Conservation (phyloP, 2,113 vertebrate genomes). For the Perca fluviatilis region DNA sequence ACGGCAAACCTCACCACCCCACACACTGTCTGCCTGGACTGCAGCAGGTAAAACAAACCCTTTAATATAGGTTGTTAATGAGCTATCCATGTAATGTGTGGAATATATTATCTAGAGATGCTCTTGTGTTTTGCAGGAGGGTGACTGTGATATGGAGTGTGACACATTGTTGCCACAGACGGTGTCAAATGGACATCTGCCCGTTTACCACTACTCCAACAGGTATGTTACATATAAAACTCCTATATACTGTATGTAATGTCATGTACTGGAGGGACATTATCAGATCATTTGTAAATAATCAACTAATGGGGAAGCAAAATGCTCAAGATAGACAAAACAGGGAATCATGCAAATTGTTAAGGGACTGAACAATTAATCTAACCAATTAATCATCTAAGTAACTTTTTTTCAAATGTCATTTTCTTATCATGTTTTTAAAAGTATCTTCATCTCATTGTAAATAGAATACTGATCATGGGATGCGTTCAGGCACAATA, state of each 20-base stretch:
- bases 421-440: neutral
- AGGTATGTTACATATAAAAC: conserved; percentile 78
- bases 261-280: no score
- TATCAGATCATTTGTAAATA: neutral
- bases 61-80: neutral
- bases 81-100: neutral
- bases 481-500: neutral
- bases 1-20: conserved; percentile 81
- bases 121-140: conserved; percentile 69
- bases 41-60: conserved; percentile 83
- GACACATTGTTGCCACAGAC: conserved; percentile 84
- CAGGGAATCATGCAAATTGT: no score
- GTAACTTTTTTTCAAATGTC: neutral
- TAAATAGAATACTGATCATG: neutral
- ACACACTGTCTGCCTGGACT: conserved; percentile 82
- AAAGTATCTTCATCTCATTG: neutral
- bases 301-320: neutral
- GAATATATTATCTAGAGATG: neutral
- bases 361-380: no score
- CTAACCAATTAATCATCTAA: neutral
- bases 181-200: conserved; percentile 79
- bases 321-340: neutral
- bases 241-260: neutral
- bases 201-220: conserved; percentile 79
- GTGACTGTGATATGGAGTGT: conserved; percentile 83